Percentiles rank a stretch among this genome's conserved stretches.
Conservation (phyloP, 1,140 invertebrate genomes). For the Aethina tumida region DNA sequence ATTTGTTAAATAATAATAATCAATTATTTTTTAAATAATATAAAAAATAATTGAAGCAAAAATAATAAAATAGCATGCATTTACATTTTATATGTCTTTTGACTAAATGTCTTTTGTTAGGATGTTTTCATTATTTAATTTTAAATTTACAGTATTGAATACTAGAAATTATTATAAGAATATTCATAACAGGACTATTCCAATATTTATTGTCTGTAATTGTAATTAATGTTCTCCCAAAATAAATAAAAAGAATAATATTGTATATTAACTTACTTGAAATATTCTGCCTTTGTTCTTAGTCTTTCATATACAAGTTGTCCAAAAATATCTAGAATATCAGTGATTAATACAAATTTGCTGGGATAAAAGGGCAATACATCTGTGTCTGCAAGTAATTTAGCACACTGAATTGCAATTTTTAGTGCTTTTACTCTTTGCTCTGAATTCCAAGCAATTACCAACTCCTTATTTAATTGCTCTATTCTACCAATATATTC, state of each 20-base stretch:
- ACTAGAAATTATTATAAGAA: too few relatives aligned
- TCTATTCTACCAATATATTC: conserved; percentile 85
- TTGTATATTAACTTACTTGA: too few relatives aligned
- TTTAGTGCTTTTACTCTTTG: conserved; percentile 93
- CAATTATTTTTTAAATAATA: too few relatives aligned
- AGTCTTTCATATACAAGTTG: conserved; percentile 83
- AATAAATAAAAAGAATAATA: not conserved
- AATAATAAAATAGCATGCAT: too few relatives aligned
- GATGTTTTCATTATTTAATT: too few relatives aligned
- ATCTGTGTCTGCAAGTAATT: conserved; percentile 78
- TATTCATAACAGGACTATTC: conserved; percentile 1
- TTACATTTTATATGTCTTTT: too few relatives aligned
- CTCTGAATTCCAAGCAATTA: conserved; percentile 84
- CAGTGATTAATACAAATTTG: conserved; percentile 93
- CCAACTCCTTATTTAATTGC: conserved; percentile 80
- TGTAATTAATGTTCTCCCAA: not conserved
- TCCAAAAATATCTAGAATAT: conserved; percentile 93
- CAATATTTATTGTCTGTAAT: not conserved
- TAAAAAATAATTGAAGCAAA: too few relatives aligned
- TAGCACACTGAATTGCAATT: conserved; percentile 94
- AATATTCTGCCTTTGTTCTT: conserved; percentile 55
- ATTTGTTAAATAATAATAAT: too few relatives aligned
- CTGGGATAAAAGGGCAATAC: conserved; percentile 94
- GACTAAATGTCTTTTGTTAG: too few relatives aligned
- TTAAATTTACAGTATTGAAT: too few relatives aligned